Evolutionary conservation across 2,797 vertebrate genomes (phyloP), one percentile per base, ranked within the genome.

Genomic region (Scomberomorus guttatus): DNA sequence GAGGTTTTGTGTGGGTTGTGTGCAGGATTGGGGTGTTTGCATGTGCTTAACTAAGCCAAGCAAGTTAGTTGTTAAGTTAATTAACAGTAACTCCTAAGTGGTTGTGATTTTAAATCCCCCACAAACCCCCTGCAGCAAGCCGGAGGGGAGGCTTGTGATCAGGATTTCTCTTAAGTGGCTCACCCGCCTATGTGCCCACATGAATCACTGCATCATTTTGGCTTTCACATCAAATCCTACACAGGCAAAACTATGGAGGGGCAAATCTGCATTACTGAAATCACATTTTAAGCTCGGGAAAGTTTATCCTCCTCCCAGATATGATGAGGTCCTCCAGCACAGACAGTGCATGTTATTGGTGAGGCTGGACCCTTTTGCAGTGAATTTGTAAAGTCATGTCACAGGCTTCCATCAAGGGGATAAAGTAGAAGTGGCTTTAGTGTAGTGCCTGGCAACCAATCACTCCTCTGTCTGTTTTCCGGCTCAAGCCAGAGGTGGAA

Each of bases 131-230:
- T 67, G 50, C 69, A 79, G 72, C 65, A 75, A 70, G 85, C 84
- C 17, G 17, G 71, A 86, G 79, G 84, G 83, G 50, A 82, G 63
- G 79, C 61, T 84, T 88, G 78, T 84, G 83, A 88, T 91, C 78
- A 83, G 76, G 86, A 88, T 89, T 88, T 79, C 88, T 86, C 77
- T 69, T 84, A 80, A 91, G 73, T 85, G 61, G 46, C 71, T 83
- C 76, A 75, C 71, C 79, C 67, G 72, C 88, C 80, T 60, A 85
- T 78, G 27, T 61, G 72, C 60, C 77, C 62, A 59, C 68, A 82
- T 87, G 81, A 88, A 78, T 86, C 84, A 84, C 77, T 85, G 61
- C 80, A 77, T 89, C 74, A 69, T 63, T 90, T 77, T 77, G 77
- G 61, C 77, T 86, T 55, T 70, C 56, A 73, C 62, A 75, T 81